Evolutionary conservation across 2,888 invertebrate genomes (phyloP), one percentile per base, ranked within the genome.

Genomic region (Digitonthophagus gazella): DNA sequence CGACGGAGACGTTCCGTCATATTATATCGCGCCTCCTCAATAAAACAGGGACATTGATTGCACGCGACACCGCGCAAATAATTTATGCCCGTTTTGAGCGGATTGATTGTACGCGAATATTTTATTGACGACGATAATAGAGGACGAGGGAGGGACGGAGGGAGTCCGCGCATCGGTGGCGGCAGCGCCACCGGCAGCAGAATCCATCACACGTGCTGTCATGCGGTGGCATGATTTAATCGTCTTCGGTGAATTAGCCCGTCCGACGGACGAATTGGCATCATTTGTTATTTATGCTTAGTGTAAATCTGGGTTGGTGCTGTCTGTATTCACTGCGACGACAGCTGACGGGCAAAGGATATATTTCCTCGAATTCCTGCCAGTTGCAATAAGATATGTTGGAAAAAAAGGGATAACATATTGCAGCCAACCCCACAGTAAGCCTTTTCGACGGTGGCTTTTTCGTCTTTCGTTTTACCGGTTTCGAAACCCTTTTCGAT

Each of bases 61-160:
- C 61, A 61, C 20, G 61, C 61, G 61, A 61, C 18, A 61, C 16
- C 15, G 66, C 64, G 63, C 44, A 65, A 70, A 71, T 71, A 71
- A 71, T 71, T 69, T 69, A 71, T 65, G 69, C 66, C 63, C 68
- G 20, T 65, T 22, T 57, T 20, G 16, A 20, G 69, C 71, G 69
- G 71, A 72, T 72, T 72, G 61, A 61, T 61, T 61, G 61, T 61
- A 61, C 61, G 16, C 19, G 11, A 20, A 61, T 61, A 61, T 61
- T 19, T 61, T 61, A 61, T 61, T 61, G 61, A 61, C 20, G 20
- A 19, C 18, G 61, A 61, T 61, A 61, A 61, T 61, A 61, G 19
- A 61, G 61, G 19, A 61, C 61, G 18, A 18, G 18, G 18, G 61
- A 8, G 18, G 18, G 5, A 14, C 6, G n/a, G 14, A 3, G 18